Evolutionary conservation across 2,888 invertebrate genomes (phyloP), one percentile per base, ranked within the genome.

Genomic region (Chrysolina oricalcia): DNA sequence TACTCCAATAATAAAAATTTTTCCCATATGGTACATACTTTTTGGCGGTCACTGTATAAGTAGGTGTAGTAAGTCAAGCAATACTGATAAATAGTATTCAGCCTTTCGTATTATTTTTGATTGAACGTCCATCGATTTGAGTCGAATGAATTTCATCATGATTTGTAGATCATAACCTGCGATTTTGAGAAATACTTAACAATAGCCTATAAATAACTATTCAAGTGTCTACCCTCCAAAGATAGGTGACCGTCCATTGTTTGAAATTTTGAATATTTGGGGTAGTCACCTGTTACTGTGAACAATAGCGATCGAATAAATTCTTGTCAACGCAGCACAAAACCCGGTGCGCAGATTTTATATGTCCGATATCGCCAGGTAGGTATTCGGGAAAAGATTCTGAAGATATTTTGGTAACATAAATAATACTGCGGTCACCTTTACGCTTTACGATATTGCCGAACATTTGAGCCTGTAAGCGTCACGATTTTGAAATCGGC

Each of bases 251-350:
- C 76, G 67, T 70, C 76, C 72, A 76, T 76, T 76, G 76, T 76
- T 76, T 76, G 69, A 76, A 76, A 76, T 76, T 76, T 76, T 73
- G 76, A 76, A 76, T 76, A 76, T 76, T 76, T 73, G 59, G 73
- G 72, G 72, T 73, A 76, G 76, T 76, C 76, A 76, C 76, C 76
- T 76, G 76, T 76, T 76, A 73, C 70, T 69, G 63, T 70, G 70
- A 70, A 76, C 76, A 76, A 76, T 73, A 76, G 76, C 76, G 73
- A 70, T 70, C 67, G 73, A 76, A 73, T 73, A 76, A 76, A 76
- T 76, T 76, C 76, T 76, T 76, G 70, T 50, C 70, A 70, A 66
- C 46, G 66, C 70, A 69, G 59, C 70, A 76, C 70, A 76, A 72
- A 76, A 76, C 72, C 70, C 65, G 70, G 72, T 66, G 73, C 70